phyloP scores from a whole-genome alignment of 2,888 invertebrate genomes.

The Nemotelus nigrinus region DNA sequence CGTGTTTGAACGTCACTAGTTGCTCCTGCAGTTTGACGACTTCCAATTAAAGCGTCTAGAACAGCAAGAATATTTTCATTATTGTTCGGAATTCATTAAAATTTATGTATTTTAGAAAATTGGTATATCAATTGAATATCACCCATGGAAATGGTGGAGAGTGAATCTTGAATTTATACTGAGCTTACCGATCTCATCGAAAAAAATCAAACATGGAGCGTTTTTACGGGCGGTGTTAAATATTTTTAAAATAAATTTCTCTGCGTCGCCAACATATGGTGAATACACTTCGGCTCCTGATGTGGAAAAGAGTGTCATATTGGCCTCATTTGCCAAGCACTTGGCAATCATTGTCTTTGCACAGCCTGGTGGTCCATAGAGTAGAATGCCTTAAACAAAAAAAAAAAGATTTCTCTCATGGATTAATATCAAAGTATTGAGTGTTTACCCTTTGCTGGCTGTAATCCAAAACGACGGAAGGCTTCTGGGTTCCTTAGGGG shows the following conservation, averaged over 20 bases:
- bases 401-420: constrained; percentile 12
- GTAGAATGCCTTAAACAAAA: constrained; percentile 66
- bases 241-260: constrained; percentile 69
- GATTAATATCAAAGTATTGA: neutral
- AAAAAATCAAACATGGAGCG: constrained; percentile 71
- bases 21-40: constrained; percentile 56
- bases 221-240: constrained; percentile 71
- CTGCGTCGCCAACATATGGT: constrained; percentile 73
- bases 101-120: constrained; percentile 13
- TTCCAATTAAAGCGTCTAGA: constrained; percentile 67
- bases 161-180: neutral
- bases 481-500: constrained; percentile 68
- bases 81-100: neutral
- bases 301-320: constrained; percentile 68
- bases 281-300: constrained; percentile 73
- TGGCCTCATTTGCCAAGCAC: constrained; percentile 68
- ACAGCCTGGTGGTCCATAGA: constrained; percentile 75
- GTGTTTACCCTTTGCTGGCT: constrained; percentile 66
- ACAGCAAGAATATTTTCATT: constrained; percentile 26
- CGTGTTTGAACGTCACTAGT: constrained; percentile 68
- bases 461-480: constrained; percentile 68
- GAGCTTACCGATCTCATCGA: constrained; percentile 70
- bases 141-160: neutral
- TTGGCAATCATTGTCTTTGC: constrained; percentile 73
- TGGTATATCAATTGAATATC: neutral